Base-by-base conservation (phyloP, 2,888 invertebrate genomes). In the Chromoteleia sp. region DNA sequence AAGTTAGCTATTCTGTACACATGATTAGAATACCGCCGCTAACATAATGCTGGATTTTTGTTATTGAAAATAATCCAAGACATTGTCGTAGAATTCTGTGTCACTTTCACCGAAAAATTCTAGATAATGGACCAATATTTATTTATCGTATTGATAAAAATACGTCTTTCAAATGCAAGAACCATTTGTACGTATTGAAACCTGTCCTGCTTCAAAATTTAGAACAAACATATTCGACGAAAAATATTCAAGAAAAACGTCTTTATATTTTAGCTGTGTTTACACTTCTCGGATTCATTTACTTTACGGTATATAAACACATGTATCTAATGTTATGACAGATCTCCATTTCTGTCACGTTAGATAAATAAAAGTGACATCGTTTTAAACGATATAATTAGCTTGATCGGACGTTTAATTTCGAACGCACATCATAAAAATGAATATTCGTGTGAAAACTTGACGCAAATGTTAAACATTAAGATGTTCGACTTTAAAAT, bases 271-370 rank as follows among this genome's bases (percentile, higher is more conserved):
- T 36, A 1, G 4, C 0, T 10, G 21, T 39, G 36, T 52, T 36
- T 50, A 29, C 17, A 41, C 1, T 39, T 39, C 30, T 8, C 2
- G 17, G 12, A 25, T 41, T 30, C 56, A 43, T 43, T 39, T 25
- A 43, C 54, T 50, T 65, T 39, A 39, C 17, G 12, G 0, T 48
- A 45, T 56, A 56, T 39, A 59, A 36, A 71, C 71, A 59, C n/a
- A 33, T 71, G 48, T 71, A 48, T 71, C 36, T 33, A 45, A 48
- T 70, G 36, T 70, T 70, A 58, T 70, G 71, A 59, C 71, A 50
- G 59, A 50, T 59, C 19, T 29, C 15, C 12, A 17, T 59, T 59
- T 50, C 30, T 50, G 29, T 59, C 59, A 50, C 50, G 19, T 39
- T 71, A 33, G 10, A 19, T 54, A 71, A 59, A 58, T 71, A 59